A percentile compares a stretch with the other conserved stretches of the same genome.
phyloP scores from a whole-genome alignment of 2,113 vertebrate species.

The Oncorhynchus mykiss region DNA sequence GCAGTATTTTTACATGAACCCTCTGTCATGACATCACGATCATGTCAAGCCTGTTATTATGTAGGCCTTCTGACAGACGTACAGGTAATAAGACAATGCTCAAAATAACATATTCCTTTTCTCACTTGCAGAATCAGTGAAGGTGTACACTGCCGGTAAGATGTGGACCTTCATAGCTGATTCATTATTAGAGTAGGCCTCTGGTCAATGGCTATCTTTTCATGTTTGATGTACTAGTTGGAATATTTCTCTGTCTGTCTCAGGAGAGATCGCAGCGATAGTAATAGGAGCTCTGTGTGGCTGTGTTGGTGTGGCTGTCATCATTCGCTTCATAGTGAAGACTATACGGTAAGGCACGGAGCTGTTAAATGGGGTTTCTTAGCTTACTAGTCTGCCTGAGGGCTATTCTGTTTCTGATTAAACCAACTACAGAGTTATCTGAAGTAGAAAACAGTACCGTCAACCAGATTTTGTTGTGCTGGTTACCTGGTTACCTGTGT shows the following conservation, averaged over 20 bases:
- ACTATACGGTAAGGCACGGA: slow-evolving; percentile 65
- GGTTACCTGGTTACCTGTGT: not conserved
- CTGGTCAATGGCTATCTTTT: not conserved
- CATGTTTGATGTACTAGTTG: not conserved
- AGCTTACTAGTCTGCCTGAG: no score
- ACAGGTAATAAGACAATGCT: not conserved
- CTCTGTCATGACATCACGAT: not conserved
- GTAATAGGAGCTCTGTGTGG: slow-evolving; percentile 74
- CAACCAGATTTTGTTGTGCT: not conserved
- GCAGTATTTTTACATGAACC: no score
- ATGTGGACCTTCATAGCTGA: not conserved
- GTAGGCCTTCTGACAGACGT: not conserved
- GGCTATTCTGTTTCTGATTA: not conserved
- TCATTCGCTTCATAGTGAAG: slow-evolving; percentile 72
- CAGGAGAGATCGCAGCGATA: slow-evolving; percentile 76
- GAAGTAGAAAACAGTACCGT: not conserved
- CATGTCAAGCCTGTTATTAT: not conserved
- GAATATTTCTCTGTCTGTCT: not conserved
- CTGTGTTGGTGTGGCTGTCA: slow-evolving; percentile 70
- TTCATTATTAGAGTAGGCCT: not conserved
- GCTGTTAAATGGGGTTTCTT: not conserved
- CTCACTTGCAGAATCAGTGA: slow-evolving; percentile 56
- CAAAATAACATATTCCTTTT: slow-evolving; percentile 7
- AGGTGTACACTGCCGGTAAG: slow-evolving; percentile 72
- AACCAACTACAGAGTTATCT: not conserved